These are phyloP conservation scores for Herpetotheres cachinnans DNA, from an alignment of 2,113 vertebrate genomes.

Conservation along the genomic window DNA sequence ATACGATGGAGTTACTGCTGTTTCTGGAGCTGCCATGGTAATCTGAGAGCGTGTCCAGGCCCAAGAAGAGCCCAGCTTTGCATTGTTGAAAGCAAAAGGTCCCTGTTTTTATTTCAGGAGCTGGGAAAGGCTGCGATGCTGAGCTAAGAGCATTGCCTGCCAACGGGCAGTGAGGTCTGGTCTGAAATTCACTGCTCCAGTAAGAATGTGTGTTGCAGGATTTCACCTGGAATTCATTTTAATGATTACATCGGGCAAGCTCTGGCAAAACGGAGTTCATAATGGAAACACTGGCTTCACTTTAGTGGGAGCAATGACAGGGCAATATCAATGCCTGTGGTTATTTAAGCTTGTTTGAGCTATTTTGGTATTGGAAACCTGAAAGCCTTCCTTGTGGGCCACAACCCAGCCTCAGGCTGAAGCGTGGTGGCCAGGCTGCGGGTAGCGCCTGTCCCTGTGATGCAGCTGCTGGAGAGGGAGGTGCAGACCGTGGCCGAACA, in stretches of 20 bases:
- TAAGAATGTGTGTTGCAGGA: background rate
- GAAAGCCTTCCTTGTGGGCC: background rate
- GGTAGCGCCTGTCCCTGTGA: background rate
- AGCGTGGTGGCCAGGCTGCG: background rate
- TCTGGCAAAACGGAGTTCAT: background rate
- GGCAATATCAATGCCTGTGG: background rate
- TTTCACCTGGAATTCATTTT: slow-evolving; percentile 38
- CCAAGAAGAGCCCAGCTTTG: background rate
- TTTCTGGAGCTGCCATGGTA: slow-evolving; percentile 5
- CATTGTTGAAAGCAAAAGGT: background rate
- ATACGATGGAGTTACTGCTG: background rate
- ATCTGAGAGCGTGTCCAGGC: background rate
- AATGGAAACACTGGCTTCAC: background rate
- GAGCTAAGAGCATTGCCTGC: background rate
- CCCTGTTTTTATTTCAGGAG: background rate
- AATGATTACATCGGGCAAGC: background rate
- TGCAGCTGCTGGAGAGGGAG: background rate
- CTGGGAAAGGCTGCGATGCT: background rate
- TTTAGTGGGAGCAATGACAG: background rate
- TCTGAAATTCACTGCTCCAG: background rate
- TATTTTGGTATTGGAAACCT: background rate
- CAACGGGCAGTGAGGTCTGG: background rate
- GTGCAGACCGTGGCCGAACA: rapidly evolving
- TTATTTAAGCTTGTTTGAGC: background rate
- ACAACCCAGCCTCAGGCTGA: background rate